Evolutionary conservation across 1,140 invertebrate genomes (phyloP).

Genomic region (Scaptomyza pallida): DNA sequence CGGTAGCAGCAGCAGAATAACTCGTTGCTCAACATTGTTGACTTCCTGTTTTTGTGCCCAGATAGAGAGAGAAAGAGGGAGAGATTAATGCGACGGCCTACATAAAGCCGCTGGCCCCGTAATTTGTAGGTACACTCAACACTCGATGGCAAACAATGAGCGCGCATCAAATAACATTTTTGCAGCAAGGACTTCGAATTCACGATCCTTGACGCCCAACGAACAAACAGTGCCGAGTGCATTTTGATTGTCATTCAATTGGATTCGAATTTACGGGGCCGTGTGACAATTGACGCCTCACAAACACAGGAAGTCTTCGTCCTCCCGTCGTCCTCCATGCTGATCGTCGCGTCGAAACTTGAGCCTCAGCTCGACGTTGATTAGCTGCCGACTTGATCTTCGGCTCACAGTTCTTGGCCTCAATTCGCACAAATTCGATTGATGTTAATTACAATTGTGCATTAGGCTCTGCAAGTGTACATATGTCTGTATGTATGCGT

Average conservation of each 20-base stretch:
- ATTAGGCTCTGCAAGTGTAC: slow-evolving; percentile 34
- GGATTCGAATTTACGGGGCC: slow-evolving; percentile 73
- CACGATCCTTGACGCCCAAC: slow-evolving; percentile 35
- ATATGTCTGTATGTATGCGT: slow-evolving; percentile 12
- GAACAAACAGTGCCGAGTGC: slow-evolving; percentile 46
- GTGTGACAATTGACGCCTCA: slow-evolving; percentile 80
- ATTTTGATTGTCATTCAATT: slow-evolving; percentile 83
- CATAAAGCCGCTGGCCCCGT: slow-evolving; percentile 46
- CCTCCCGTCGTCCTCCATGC: slow-evolving; percentile 22
- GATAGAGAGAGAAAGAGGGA: slow-evolving; percentile 3
- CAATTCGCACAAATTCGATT: slow-evolving; percentile 42
- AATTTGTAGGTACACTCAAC: slow-evolving; percentile 77
- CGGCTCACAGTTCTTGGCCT: slow-evolving; percentile 52
- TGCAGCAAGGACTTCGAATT: slow-evolving; percentile 25
- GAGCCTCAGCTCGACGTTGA: slow-evolving; percentile 58
- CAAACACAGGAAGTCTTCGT: slow-evolving; percentile 71
- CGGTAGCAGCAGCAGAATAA: slow-evolving; percentile 9
- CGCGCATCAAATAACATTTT: slow-evolving; percentile 75
- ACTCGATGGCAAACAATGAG: slow-evolving; percentile 55
- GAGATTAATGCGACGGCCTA: slow-evolving; percentile 23
- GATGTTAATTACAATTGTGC: slow-evolving; percentile 40
- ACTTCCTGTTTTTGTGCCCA: slow-evolving; percentile 67
- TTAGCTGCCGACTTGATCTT: slow-evolving; percentile 70
- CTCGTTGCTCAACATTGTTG: slow-evolving; percentile 63
- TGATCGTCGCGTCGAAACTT: slow-evolving; percentile 58